Percentiles rank a stretch among this genome's conserved stretches.
These are phyloP conservation scores for Heterocephalus glaber DNA, from an alignment of 2,113 vertebrate species.

Conservation along the genomic window DNA sequence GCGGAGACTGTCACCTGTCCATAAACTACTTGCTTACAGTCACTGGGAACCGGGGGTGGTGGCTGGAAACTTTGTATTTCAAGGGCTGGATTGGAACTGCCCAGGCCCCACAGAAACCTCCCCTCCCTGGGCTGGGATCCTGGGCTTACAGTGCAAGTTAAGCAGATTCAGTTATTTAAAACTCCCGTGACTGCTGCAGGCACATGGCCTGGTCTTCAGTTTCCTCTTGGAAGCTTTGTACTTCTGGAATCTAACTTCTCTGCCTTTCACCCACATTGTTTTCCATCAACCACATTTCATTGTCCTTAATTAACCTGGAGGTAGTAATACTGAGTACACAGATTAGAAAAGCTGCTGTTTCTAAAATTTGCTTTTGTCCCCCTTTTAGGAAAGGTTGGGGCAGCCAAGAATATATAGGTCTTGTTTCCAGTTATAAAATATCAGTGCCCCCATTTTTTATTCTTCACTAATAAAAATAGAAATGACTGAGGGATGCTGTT, in stretches of 20 bases:
- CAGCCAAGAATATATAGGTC: conserved; percentile 69
- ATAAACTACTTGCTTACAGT: not conserved
- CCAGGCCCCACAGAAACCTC: not conserved
- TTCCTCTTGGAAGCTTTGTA: conserved; percentile 45
- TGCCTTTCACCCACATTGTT: conserved; percentile 5
- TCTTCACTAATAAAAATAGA: conserved; percentile 62
- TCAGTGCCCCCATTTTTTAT: conserved; percentile 45
- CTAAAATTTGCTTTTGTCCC: not conserved
- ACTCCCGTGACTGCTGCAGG: not conserved
- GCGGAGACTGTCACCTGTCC: not conserved
- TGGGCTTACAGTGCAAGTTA: not conserved
- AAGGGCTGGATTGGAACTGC: not conserved
- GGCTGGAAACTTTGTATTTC: not conserved
- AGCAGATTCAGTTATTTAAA: conserved; percentile 22
- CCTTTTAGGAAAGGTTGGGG: conserved; percentile 70
- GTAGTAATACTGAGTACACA: not conserved
- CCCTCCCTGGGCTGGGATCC: not conserved
- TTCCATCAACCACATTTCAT: not conserved
- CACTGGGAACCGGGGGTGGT: not conserved
- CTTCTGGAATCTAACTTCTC: conserved; percentile 2
- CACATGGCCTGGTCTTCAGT: not conserved
- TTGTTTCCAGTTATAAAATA: conserved; percentile 73
- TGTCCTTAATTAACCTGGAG: conserved; percentile 67
- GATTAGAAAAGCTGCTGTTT: conserved; percentile 44
- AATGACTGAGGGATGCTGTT: not conserved